Evolutionary conservation across 1,140 invertebrate species (phyloP).

Genomic region (Caenorhabditis tropicalis): DNA sequence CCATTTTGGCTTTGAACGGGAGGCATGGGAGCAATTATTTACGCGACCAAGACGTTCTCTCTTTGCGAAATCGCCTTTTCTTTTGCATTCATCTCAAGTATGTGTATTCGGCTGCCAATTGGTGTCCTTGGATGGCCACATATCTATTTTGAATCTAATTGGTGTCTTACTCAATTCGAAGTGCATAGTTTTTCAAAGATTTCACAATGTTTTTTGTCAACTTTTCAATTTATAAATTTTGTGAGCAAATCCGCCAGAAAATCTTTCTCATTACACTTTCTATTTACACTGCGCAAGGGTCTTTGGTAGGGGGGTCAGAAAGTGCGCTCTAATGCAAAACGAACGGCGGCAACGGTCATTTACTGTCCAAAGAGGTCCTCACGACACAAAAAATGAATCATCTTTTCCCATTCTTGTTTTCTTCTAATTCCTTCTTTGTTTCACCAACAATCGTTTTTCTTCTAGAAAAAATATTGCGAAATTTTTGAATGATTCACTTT

Average conservation of each 20-base stretch:
- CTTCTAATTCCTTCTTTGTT: neutral
- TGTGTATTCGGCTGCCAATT: neutral
- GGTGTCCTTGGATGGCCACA: neutral
- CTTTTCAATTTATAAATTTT: too few relatives aligned
- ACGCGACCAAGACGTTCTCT: neutral
- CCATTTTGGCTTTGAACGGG: neutral
- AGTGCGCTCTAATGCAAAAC: neutral
- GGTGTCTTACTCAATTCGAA: too few relatives aligned
- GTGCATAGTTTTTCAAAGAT: too few relatives aligned
- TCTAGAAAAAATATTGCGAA: neutral
- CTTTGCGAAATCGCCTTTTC: constrained; percentile 11
- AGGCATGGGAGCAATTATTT: constrained; percentile 15
- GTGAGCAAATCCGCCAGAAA: too few relatives aligned
- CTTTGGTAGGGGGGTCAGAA: neutral
- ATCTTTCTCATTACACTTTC: neutral
- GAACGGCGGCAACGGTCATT: neutral
- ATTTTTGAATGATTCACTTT: neutral
- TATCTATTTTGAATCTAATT: too few relatives aligned
- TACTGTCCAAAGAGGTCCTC: neutral
- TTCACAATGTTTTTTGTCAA: too few relatives aligned
- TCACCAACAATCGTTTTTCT: neutral
- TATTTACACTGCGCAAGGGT: constrained; percentile 10
- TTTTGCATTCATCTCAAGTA: constrained; percentile 38
- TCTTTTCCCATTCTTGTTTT: neutral
- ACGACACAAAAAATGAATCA: neutral